Evolutionary conservation across 2,888 invertebrate species (phyloP), one percentile per base, ranked within the genome.

Genomic region (Philereme transversata): DNA sequence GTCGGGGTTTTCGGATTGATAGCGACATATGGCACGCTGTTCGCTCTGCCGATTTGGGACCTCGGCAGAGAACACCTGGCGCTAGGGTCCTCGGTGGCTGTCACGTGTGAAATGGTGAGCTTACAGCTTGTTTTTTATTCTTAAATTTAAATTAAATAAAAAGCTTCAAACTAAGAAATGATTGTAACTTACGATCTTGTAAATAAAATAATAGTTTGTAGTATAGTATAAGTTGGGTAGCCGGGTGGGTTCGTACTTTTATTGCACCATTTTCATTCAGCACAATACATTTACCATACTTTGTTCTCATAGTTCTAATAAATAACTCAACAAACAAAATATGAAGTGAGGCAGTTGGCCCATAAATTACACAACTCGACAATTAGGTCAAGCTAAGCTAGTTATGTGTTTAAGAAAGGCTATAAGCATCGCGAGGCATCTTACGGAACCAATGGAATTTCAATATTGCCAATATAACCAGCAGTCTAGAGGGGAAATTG

Each of bases 101-200:
- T 91, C 11, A 86, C 88, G 0, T 85, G 82, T 67, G 91, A 92
- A 83, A 89, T 92, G 91, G 91, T 90, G 75, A 58, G 56, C 10
- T n/a, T 36, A 38, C 5, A 38, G 36, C 36, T 5, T 40, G 44
- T 49, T 47, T 48, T 47, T 5, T 6, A 40, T 8, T 8, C 40
- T 5, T 40, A 6, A 40, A 40, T 22, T 22, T 22, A 22, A 22
- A 22, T 22, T 22, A 22, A 22, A 22, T 22, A 22, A 22, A 22
- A 22, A 22, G 1, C 22, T 22, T 22, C 22, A 22, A 22, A 3
- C 22, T 3, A 22, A 22, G 22, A 22, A 22, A 22, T 22, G 22
- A 22, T 22, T 22, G 22, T 22, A 22, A 22, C 22, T 22, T 22
- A 22, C 22, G 22, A 22, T 22, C 22, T 22, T 22, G 22, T 3